These are phyloP conservation scores for Dolichoris vasculosae DNA, from an alignment of 1,140 invertebrate species.

Conservation along the genomic window DNA sequence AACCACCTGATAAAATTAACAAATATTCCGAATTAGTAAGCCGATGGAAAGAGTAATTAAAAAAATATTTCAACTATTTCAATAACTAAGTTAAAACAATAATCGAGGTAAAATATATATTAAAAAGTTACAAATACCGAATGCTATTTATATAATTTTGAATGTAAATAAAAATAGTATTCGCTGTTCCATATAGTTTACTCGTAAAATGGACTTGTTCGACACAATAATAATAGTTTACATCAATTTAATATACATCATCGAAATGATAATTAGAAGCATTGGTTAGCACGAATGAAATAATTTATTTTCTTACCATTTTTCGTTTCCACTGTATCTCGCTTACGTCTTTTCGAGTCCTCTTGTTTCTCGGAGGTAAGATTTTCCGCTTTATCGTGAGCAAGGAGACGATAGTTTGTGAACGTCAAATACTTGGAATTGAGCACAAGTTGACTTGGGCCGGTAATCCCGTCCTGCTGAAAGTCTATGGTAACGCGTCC, in stretches of 20 bases:
- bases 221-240: not conserved
- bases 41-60: too few species aligned
- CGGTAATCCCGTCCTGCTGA: not conserved
- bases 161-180: not conserved
- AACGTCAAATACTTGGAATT: constrained; percentile 26
- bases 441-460: constrained; percentile 18
- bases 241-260: not conserved
- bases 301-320: not conserved
- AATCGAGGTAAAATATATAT: too few species aligned
- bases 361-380: not conserved
- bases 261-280: not conserved
- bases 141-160: too few species aligned
- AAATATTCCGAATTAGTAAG: too few species aligned
- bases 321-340: not conserved
- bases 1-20: too few species aligned
- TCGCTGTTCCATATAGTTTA: not conserved
- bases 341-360: not conserved
- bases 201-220: not conserved
- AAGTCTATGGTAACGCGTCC: constrained; percentile 23
- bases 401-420: constrained; percentile 2
- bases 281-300: not conserved
- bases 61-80: too few species aligned
- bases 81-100: too few species aligned
- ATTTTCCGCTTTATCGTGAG: not conserved
- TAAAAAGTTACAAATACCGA: too few species aligned